Conservation (phyloP, 2,113 vertebrate genomes). For the Myiagra hebetior region DNA sequence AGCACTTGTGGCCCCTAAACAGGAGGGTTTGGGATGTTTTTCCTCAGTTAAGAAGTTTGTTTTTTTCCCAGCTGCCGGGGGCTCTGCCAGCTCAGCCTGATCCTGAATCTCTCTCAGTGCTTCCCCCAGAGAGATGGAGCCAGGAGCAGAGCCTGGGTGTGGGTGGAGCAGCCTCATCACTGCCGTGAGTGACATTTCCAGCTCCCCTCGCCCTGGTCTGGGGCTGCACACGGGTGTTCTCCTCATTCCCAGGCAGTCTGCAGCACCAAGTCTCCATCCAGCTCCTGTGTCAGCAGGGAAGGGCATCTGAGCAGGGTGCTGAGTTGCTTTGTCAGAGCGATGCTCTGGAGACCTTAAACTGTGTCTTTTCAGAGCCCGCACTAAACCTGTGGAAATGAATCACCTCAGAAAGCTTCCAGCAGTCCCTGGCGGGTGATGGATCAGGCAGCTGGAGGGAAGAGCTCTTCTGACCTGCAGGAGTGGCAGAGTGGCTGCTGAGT, state of each 20-base stretch:
- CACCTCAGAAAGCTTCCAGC: slow-evolving; percentile 28
- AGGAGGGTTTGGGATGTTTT: background rate
- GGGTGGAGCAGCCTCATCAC: rapidly evolving
- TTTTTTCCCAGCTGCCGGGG: background rate
- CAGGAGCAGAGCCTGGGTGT: background rate
- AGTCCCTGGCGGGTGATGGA: background rate
- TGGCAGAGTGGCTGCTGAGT: rapidly evolving
- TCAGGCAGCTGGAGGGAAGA: background rate
- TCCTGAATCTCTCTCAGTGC: background rate
- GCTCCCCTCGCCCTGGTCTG: rapidly evolving
- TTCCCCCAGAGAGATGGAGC: background rate
- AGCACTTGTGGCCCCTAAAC: background rate
- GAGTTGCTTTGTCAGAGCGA: slow-evolving; percentile 14
- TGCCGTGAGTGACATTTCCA: rapidly evolving
- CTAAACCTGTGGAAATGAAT: slow-evolving; percentile 51
- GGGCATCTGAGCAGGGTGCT: background rate
- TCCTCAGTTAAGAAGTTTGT: background rate
- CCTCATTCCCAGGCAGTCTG: background rate
- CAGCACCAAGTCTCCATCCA: background rate
- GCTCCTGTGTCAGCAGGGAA: background rate
- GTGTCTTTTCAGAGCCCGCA: slow-evolving; percentile 14
- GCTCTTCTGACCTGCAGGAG: background rate
- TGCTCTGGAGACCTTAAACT: slow-evolving; percentile 13
- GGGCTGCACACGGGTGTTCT: rapidly evolving
- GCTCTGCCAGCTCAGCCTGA: background rate